These are phyloP conservation scores for Drosophila littoralis DNA, from an alignment of 1,140 invertebrate genomes.

Conservation along the genomic window DNA sequence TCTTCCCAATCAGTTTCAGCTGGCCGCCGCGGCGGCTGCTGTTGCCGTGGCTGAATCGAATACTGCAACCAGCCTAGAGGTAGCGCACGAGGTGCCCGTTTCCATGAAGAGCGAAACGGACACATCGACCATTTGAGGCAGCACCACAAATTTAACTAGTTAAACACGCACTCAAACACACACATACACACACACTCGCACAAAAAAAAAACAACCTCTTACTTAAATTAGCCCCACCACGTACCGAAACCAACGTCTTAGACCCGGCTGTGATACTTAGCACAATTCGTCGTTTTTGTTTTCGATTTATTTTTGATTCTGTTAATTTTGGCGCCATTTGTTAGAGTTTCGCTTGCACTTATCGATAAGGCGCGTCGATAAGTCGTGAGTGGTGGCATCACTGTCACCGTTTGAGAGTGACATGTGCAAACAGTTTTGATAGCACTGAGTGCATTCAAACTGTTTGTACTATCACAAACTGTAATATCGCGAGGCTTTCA, in stretches of 20 bases:
- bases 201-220: conserved; percentile 34
- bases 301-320: conserved; percentile 60
- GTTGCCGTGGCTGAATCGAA: conserved; percentile 61
- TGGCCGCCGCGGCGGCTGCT: conserved; percentile 76
- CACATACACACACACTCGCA: conserved; percentile 28
- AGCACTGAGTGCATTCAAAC: conserved; percentile 30
- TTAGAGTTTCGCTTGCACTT: conserved; percentile 35
- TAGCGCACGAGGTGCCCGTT: conserved; percentile 49
- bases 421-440: conserved; percentile 5
- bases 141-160: conserved; percentile 34
- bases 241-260: conserved; percentile 70
- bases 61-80: conserved; percentile 46
- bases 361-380: conserved; percentile 37
- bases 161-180: conserved; percentile 21
- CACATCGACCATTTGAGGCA: conserved; percentile 33
- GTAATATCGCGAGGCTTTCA: conserved; percentile 65
- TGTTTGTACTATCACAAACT: conserved; percentile 45
- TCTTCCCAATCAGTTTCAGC: conserved; percentile 82
- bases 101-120: conserved; percentile 48
- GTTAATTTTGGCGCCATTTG: conserved; percentile 45
- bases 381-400: conserved; percentile 18
- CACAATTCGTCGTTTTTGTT: conserved; percentile 72
- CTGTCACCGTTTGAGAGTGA: conserved; percentile 22
- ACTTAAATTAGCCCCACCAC: conserved; percentile 51
- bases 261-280: conserved; percentile 82